Conservation (phyloP, 1,140 invertebrate genomes). For the Apis laboriosa region DNA sequence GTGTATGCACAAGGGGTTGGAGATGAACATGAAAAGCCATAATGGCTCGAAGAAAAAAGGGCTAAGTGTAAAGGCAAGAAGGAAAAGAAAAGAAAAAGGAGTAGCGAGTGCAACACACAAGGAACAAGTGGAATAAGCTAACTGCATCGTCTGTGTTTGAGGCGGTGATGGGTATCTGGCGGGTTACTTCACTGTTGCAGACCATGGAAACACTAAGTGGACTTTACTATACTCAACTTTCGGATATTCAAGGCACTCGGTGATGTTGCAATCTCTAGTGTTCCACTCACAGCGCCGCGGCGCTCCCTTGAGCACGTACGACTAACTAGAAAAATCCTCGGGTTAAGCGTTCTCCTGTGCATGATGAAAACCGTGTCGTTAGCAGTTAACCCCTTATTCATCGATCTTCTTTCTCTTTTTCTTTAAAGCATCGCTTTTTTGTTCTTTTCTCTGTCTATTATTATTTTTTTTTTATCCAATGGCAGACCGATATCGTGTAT, state of each 20-base stretch:
- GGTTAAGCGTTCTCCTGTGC: conserved; percentile 57
- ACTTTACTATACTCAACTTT: conserved; percentile 48
- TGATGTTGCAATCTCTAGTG: conserved; percentile 47
- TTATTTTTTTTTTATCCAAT: background rate
- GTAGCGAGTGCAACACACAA: background rate
- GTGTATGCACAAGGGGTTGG: too few species aligned
- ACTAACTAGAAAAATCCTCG: conserved; percentile 68
- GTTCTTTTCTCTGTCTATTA: too few species aligned
- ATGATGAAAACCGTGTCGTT: conserved; percentile 67
- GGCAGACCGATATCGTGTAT: background rate
- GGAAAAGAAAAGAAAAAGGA: background rate
- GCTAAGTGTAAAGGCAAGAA: background rate
- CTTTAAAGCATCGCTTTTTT: background rate
- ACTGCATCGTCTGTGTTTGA: conserved; percentile 58
- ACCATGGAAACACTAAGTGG: conserved; percentile 58
- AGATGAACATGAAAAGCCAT: background rate
- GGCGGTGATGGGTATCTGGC: conserved; percentile 76
- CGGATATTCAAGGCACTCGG: conserved; percentile 50
- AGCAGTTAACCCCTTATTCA: conserved; percentile 49
- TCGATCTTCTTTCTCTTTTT: conserved; percentile 1
- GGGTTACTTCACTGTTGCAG: conserved; percentile 76
- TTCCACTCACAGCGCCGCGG: conserved; percentile 27
- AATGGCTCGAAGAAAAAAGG: background rate
- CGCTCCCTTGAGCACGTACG: conserved; percentile 62
- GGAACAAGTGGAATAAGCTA: conserved; percentile 26